These are phyloP conservation scores for Babylonia areolata DNA, from an alignment of 1,140 invertebrate species.

Conservation along the genomic window DNA sequence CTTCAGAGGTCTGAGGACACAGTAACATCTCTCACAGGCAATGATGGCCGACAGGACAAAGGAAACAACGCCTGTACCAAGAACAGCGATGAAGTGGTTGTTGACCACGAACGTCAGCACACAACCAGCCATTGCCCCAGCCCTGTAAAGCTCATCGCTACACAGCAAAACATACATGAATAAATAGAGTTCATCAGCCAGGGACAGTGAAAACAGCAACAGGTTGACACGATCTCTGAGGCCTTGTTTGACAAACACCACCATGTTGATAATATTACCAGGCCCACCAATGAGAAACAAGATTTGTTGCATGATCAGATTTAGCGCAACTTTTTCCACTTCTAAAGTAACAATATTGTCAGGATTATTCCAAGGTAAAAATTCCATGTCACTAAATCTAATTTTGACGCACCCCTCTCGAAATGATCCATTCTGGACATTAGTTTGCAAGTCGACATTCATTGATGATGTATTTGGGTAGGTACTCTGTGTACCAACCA, in stretches of 20 bases:
- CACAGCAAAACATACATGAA: neutral
- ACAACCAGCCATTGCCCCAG: neutral
- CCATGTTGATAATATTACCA: neutral
- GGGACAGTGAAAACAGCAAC: neutral
- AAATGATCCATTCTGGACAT: neutral
- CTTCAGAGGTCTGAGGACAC: neutral
- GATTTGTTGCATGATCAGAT: neutral
- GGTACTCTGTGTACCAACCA: too few relatives aligned
- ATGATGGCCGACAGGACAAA: neutral
- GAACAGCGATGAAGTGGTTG: neutral
- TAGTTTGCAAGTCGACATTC: neutral
- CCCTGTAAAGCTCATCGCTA: neutral
- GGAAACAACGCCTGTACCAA: neutral
- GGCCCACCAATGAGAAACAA: neutral
- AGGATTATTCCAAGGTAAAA: neutral
- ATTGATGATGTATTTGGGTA: too few relatives aligned
- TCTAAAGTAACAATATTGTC: neutral
- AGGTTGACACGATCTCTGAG: neutral
- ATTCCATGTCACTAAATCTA: neutral
- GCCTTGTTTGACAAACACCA: neutral
- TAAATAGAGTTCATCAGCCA: neutral
- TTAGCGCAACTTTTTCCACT: neutral
- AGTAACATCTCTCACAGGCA: conserved; percentile 7
- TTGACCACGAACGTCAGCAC: neutral
- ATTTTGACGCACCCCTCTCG: neutral